Conservation (phyloP, 2,113 vertebrate genomes). For the Machaerirhynchus nigripectus region DNA sequence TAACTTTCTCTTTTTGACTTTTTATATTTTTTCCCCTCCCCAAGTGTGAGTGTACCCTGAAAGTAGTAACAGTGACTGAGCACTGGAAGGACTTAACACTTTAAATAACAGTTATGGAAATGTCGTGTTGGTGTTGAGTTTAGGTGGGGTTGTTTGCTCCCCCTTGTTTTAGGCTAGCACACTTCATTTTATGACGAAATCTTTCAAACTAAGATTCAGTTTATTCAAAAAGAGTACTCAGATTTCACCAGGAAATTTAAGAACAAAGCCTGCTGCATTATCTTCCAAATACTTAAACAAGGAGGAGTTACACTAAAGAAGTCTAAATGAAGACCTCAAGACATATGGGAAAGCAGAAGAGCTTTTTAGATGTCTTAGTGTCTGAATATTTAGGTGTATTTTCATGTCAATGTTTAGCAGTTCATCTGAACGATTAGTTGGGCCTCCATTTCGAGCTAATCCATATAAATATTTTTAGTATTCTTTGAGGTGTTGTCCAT, state of each 20-base stretch:
- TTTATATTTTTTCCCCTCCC: not conserved
- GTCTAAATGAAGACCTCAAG: not conserved
- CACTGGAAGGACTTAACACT: not conserved
- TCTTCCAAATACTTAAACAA: not conserved
- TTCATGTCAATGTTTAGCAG: not conserved
- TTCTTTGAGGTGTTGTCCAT: not conserved
- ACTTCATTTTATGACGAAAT: not conserved
- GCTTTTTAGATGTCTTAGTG: not conserved
- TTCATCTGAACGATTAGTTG: not conserved
- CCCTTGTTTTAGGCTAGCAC: not conserved
- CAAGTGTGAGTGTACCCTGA: not conserved
- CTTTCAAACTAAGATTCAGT: not conserved
- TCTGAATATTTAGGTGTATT: not conserved
- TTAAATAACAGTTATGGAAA: not conserved
- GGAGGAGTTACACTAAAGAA: not conserved
- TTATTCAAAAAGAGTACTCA: not conserved
- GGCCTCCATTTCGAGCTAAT: not conserved
- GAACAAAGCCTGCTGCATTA: not conserved
- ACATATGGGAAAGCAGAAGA: not conserved
- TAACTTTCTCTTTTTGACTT: not conserved
- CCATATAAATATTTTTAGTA: not conserved
- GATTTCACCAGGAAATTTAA: not conserved
- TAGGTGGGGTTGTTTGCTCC: not conserved
- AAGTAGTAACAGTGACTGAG: not conserved
- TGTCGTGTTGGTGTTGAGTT: not conserved